Percentiles rank a stretch among this genome's conserved stretches.
phyloP scores from a whole-genome alignment of 2,113 vertebrate genomes.

The Ptyas mucosa region DNA sequence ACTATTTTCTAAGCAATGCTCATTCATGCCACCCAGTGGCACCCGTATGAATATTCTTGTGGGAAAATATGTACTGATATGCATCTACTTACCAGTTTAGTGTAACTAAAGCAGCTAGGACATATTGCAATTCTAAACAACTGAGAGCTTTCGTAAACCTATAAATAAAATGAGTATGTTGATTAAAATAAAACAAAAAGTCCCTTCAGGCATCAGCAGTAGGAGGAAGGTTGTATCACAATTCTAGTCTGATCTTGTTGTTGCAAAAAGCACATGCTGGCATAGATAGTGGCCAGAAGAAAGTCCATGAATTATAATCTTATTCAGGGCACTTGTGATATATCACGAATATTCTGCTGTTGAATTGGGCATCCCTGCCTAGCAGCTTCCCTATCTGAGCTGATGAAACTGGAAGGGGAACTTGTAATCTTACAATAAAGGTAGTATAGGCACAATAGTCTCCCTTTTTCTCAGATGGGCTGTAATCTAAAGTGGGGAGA shows the following conservation, averaged over 20 bases:
- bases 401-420: neutral
- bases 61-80: constrained; percentile 46
- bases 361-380: neutral
- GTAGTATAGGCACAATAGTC: neutral
- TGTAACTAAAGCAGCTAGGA: neutral
- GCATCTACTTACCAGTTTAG: neutral
- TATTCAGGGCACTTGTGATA: neutral
- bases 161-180: neutral
- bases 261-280: neutral
- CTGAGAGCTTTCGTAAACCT: neutral
- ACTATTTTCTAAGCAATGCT: neutral
- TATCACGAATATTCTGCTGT: neutral
- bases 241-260: neutral
- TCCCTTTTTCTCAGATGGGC: neutral
- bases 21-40: constrained; percentile 29
- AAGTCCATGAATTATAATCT: neutral
- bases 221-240: neutral
- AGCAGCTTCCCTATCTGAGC: neutral
- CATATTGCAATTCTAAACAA: neutral
- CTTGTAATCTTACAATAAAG: neutral
- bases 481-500: neutral
- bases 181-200: neutral
- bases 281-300: neutral
- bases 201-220: neutral
- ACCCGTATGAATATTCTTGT: constrained; percentile 20